Percentiles rank a stretch among this genome's conserved stretches.
Evolutionary conservation across 2,888 invertebrate species (phyloP).

Genomic region (Megastigmus dorsalis): DNA sequence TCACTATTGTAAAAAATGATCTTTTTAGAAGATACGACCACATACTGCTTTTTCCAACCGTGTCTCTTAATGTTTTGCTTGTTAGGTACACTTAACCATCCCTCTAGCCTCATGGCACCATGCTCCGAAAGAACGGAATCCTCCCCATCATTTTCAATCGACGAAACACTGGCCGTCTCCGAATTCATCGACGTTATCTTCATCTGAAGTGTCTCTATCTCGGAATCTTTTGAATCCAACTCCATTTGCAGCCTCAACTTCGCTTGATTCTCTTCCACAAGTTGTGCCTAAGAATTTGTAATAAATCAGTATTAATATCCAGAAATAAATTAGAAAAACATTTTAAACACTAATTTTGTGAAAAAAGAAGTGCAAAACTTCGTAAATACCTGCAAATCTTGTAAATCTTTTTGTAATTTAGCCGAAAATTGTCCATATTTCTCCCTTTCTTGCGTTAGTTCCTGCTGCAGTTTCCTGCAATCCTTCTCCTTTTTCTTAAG

Average conservation of each 20-base stretch:
- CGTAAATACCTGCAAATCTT: slow-evolving; percentile 79
- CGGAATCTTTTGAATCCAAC: slow-evolving; percentile 96
- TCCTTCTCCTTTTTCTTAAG: slow-evolving; percentile 94
- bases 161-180: slow-evolving; percentile 93
- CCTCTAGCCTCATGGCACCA: slow-evolving; percentile 89
- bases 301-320: neutral
- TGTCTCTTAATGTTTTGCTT: slow-evolving; percentile 96
- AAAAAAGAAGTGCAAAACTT: neutral
- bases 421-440: slow-evolving; percentile 92
- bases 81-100: slow-evolving; percentile 96
- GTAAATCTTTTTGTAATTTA: slow-evolving; percentile 89
- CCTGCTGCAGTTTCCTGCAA: slow-evolving; percentile 94
- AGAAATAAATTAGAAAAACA: too few species aligned
- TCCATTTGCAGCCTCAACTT: slow-evolving; percentile 93
- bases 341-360: neutral
- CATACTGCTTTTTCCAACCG: slow-evolving; percentile 98
- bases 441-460: slow-evolving; percentile 93
- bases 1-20: slow-evolving; percentile 98
- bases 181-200: slow-evolving; percentile 87
- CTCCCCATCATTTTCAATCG: slow-evolving; percentile 89
- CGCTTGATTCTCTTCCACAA: slow-evolving; percentile 86
- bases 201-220: slow-evolving; percentile 93
- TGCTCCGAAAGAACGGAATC: slow-evolving; percentile 79
- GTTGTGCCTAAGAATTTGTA: slow-evolving; percentile 81
- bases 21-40: slow-evolving; percentile 96